Evolutionary conservation across 1,140 invertebrate genomes (phyloP).

Genomic region (Tribolium madens): DNA sequence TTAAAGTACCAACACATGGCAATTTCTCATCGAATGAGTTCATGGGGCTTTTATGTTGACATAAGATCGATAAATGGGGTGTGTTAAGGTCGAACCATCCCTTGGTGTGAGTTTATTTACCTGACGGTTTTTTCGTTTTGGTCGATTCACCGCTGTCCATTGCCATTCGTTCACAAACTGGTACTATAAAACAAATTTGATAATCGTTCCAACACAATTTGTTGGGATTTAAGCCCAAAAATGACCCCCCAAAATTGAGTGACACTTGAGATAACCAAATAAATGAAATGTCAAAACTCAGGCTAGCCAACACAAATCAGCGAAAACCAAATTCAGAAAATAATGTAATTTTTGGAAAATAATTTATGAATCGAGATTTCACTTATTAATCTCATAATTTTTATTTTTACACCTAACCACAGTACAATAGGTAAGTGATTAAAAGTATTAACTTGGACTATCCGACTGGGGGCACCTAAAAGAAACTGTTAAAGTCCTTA

Average conservation of each 20-base stretch:
- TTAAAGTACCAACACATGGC: slow-evolving; percentile 32
- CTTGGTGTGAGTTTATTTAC: slow-evolving; percentile 48
- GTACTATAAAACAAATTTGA: neutral
- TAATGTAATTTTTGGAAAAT: no score
- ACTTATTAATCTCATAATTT: no score
- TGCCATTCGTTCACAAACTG: slow-evolving; percentile 45
- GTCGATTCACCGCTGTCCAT: slow-evolving; percentile 52
- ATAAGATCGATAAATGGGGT: slow-evolving; percentile 51
- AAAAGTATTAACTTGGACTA: no score
- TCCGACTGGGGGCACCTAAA: no score
- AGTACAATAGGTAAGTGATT: no score
- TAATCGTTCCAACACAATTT: neutral
- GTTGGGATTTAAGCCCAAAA: neutral
- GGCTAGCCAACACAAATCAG: neutral
- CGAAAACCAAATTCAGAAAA: neutral
- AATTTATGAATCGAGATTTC: no score
- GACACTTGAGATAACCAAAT: slow-evolving; percentile 1
- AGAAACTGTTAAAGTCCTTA: no score
- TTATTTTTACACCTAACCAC: no score
- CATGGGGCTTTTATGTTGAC: slow-evolving; percentile 15
- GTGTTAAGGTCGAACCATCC: slow-evolving; percentile 12
- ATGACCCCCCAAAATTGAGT: neutral
- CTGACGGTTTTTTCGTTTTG: slow-evolving; percentile 60
- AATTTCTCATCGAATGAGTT: slow-evolving; percentile 16
- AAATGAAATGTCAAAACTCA: slow-evolving; percentile 8